Evolutionary conservation across 1,140 invertebrate species (phyloP).

Genomic region (Danaus plexippus): DNA sequence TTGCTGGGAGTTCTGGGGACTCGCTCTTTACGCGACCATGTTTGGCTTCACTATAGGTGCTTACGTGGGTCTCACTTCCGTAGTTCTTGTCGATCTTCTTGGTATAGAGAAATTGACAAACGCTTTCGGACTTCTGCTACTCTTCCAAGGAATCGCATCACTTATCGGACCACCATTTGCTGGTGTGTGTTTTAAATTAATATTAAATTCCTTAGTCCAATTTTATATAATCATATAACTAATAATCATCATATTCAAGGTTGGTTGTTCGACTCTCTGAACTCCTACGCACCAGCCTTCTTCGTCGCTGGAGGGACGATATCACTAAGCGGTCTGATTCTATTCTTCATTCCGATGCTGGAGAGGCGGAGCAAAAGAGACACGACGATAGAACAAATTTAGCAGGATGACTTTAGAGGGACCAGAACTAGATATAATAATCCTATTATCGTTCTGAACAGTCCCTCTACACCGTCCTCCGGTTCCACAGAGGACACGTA

Average conservation of each 20-base stretch:
- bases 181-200: constrained; percentile 72
- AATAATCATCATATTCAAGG: constrained; percentile 72
- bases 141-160: constrained; percentile 94
- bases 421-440: constrained; percentile 33
- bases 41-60: constrained; percentile 94
- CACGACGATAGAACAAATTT: constrained; percentile 50
- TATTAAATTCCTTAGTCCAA: background rate
- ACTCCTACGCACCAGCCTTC: constrained; percentile 89
- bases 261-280: constrained; percentile 81
- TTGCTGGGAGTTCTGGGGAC: constrained; percentile 77
- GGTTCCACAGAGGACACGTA: constrained; percentile 45
- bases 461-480: constrained; percentile 54
- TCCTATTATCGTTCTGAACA: constrained; percentile 57
- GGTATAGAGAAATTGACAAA: constrained; percentile 92
- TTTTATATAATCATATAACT: background rate
- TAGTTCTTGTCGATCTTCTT: constrained; percentile 89
- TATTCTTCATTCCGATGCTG: constrained; percentile 89
- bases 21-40: constrained; percentile 83
- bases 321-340: constrained; percentile 87
- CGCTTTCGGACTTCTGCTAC: constrained; percentile 90
- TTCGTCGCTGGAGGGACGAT: constrained; percentile 87
- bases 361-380: constrained; percentile 69
- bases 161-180: constrained; percentile 90
- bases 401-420: constrained; percentile 46
- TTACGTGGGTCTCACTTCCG: constrained; percentile 93